These are phyloP conservation scores for Deroptyus accipitrinus DNA, from an alignment of 2,113 vertebrate genomes.

Conservation along the genomic window DNA sequence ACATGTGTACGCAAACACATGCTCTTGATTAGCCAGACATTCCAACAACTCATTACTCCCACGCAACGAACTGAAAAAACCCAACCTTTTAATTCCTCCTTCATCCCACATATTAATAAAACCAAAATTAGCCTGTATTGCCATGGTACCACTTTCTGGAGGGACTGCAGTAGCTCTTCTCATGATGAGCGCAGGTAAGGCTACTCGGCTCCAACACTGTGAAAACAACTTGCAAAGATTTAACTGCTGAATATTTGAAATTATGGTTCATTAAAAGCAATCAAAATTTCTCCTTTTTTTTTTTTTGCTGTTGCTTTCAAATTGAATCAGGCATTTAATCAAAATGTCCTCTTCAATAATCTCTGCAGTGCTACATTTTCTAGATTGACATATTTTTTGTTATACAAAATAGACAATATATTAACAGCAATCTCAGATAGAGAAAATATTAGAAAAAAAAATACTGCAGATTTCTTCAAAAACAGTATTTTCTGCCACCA, in stretches of 20 bases:
- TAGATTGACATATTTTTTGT: not conserved
- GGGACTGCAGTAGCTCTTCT: not conserved
- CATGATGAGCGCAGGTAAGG: not conserved
- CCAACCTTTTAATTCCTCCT: not conserved
- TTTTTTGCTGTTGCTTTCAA: not conserved
- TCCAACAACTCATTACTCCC: not conserved
- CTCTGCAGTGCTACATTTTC: not conserved
- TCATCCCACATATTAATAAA: not conserved
- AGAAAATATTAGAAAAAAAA: not conserved
- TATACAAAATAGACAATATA: not conserved
- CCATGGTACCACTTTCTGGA: not conserved
- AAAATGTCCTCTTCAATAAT: not conserved
- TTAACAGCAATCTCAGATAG: not conserved
- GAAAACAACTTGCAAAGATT: not conserved
- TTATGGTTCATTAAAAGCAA: not conserved
- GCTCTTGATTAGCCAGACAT: not conserved
- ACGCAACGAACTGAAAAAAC: not conserved
- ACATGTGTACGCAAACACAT: fast-evolving
- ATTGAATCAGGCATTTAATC: not conserved
- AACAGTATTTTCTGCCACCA: not conserved
- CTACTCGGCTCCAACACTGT: not conserved
- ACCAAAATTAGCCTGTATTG: not conserved
- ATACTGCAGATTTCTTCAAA: not conserved
- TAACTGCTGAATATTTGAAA: not conserved
- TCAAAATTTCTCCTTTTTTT: not conserved